Conservation (phyloP, 2,797 vertebrate species). For the Megalops cyprinoides region DNA sequence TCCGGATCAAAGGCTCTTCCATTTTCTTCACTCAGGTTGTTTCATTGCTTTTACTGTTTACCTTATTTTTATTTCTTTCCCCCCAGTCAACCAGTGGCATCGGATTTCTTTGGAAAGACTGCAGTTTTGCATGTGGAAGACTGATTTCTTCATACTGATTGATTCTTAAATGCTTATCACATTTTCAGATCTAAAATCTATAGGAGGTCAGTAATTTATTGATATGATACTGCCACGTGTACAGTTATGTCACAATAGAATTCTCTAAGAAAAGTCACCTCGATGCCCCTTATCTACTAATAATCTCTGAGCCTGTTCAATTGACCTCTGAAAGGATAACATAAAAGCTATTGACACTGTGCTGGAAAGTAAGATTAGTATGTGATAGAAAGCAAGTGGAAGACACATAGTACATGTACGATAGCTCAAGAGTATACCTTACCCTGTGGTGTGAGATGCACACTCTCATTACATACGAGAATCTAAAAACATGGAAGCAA, state of each 20-base stretch:
- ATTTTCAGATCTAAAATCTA: no score
- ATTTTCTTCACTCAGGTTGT: neutral
- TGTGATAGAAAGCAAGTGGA: constrained; percentile 15
- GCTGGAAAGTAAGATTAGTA: neutral
- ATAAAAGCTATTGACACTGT: neutral
- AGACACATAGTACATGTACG: neutral
- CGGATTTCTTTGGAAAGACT: no score
- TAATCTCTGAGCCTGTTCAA: neutral
- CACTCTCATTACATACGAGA: neutral
- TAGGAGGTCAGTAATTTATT: no score
- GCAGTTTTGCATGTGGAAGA: no score
- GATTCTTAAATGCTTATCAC: no score
- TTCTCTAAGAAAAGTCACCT: neutral
- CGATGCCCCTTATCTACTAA: no score
- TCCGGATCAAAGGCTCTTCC: constrained; percentile 9
- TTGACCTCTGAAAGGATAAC: neutral
- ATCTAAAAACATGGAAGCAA: neutral
- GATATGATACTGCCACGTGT: no score
- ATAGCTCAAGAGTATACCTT: neutral
- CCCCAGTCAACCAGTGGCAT: neutral
- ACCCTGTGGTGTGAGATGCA: neutral
- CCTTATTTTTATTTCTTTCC: neutral
- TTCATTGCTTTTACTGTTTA: neutral
- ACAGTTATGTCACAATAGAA: no score
- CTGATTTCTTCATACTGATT: neutral